Base-by-base conservation (phyloP, 2,888 invertebrate genomes). In the Morpho helenor region DNA sequence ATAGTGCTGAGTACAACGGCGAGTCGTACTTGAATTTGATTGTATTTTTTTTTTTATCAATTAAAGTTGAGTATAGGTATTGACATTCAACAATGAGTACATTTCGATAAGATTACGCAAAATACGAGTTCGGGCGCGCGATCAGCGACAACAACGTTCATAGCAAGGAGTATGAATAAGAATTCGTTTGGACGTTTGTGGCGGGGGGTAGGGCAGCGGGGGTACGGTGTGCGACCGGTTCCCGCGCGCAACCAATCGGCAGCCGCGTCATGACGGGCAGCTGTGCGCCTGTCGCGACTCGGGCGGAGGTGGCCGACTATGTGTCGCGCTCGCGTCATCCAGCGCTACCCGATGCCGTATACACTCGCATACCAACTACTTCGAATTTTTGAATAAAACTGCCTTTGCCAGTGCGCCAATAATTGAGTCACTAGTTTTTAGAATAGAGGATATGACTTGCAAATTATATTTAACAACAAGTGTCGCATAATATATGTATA, bases 21-120 rank as follows among this genome's bases (percentile, higher is more conserved):
- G 53, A 54, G 64, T 65, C 66, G 71, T 66, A 62, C 68, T 43
- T 59, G 60, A 66, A 67, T 63, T 62, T 60, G 61, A 53, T 61
- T 60, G 64, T 67, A 65, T 60, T 57, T 66, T 66, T 58, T 59
- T 60, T 62, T 47, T 46, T 56, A 64, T 65, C 56, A 62, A 61
- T 62, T 55, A 56, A 75, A 74, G 67, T 74, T 68, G 60, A 67
- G 72, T 76, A 70, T 74, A 74, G 31, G 72, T 72, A 69, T 75
- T 78, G 72, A 71, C 74, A 77, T 78, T 77, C 67, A 76, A 73
- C 74, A 76, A 77, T 75, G 74, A 79, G 77, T 77, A 81, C 83
- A 82, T 87, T 82, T 82, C 77, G 89, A 88, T 87, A 88, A 87
- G 87, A 89, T 87, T 87, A 88, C 91, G 88, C 87, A 86, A 81